Evolutionary conservation across 2,113 vertebrate species (phyloP).

Genomic region (Sialia sialis): DNA sequence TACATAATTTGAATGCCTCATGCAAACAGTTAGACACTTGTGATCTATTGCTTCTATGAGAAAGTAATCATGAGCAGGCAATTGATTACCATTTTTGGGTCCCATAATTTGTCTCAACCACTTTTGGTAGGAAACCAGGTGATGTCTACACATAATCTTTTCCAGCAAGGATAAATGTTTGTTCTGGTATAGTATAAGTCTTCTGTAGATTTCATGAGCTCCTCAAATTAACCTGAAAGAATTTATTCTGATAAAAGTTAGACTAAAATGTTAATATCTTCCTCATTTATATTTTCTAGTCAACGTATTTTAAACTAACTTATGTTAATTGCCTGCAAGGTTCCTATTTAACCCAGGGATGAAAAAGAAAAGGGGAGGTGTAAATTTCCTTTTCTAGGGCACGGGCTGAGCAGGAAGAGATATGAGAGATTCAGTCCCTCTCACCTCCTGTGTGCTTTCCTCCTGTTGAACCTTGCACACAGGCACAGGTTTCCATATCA

Average conservation of each 20-base stretch:
- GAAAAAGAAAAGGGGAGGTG: background rate
- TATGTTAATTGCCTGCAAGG: background rate
- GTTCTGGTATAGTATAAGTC: background rate
- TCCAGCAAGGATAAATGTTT: background rate
- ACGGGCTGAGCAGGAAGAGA: background rate
- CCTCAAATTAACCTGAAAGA: background rate
- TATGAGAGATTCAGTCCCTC: background rate
- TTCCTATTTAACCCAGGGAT: background rate
- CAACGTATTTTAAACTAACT: background rate
- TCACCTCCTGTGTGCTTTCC: background rate
- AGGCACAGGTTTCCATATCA: background rate
- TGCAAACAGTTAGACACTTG: conserved; percentile 21
- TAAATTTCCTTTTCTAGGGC: background rate
- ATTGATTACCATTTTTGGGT: conserved; percentile 51
- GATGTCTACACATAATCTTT: background rate
- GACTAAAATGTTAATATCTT: background rate
- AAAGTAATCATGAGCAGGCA: conserved; percentile 64
- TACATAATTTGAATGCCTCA: conserved; percentile 17
- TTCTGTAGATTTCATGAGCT: background rate
- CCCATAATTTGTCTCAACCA: background rate
- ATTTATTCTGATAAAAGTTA: background rate
- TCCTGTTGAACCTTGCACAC: background rate
- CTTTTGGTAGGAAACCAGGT: background rate
- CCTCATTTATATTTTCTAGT: background rate
- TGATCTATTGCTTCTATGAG: conserved; percentile 53